Percentiles rank a stretch among this genome's conserved stretches.
Conservation (phyloP, 2,797 vertebrate genomes). For the Pangasius macronema region DNA sequence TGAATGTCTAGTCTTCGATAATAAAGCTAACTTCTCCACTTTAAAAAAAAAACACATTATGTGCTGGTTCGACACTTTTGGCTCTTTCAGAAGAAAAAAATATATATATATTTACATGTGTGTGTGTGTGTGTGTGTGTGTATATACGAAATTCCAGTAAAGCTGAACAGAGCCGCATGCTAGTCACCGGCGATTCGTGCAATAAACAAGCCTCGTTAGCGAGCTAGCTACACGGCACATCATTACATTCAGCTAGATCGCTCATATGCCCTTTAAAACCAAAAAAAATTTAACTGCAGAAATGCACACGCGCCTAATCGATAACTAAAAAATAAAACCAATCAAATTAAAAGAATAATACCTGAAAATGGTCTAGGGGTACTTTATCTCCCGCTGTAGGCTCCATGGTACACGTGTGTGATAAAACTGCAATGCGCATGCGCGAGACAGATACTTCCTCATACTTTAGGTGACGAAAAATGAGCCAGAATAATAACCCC, state of each 20-base stretch:
- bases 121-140: too few species aligned
- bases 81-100: not conserved
- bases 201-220: not conserved
- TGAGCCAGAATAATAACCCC: not conserved
- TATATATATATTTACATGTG: not conserved
- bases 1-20: too few species aligned
- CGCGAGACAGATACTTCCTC: not conserved
- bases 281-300: not conserved
- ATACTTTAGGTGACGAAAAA: not conserved
- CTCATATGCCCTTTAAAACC: not conserved
- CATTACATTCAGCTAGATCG: not conserved
- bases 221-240: not conserved
- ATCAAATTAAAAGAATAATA: not conserved
- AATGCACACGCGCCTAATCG: not conserved
- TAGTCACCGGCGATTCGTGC: not conserved
- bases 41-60: not conserved
- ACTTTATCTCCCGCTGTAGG: not conserved
- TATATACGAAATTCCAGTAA: too few species aligned
- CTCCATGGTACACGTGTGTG: slow-evolving; percentile 51
- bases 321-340: not conserved
- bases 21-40: not conserved
- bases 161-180: not conserved
- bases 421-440: not conserved
- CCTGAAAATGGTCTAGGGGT: slow-evolving; percentile 33
- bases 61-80: not conserved